These are phyloP conservation scores for Alviniconcha marisindica DNA, from an alignment of 1,140 invertebrate species.

Conservation along the genomic window DNA sequence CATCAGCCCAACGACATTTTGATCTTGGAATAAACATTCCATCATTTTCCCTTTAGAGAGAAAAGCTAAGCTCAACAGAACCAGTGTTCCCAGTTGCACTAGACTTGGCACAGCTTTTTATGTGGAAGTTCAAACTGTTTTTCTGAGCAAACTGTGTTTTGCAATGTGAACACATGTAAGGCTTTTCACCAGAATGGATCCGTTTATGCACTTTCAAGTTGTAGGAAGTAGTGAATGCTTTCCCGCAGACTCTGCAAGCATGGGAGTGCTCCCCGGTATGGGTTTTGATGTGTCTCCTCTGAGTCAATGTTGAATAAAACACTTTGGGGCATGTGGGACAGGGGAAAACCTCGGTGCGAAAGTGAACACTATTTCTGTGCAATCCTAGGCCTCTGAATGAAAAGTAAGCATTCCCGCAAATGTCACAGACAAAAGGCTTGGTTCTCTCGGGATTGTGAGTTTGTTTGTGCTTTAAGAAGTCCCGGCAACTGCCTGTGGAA, in stretches of 20 bases:
- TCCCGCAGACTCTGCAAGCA: not conserved
- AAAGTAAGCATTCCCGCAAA: not conserved
- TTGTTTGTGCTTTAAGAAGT: not conserved
- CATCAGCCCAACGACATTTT: too few relatives aligned
- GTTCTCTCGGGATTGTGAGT: not conserved
- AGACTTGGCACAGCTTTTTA: conserved; percentile 9
- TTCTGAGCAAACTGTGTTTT: conserved; percentile 11
- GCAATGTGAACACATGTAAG: conserved; percentile 63
- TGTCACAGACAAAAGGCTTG: not conserved
- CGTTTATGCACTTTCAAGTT: conserved; percentile 58
- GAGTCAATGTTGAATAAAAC: not conserved
- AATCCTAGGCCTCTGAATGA: not conserved
- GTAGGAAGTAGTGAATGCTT: conserved; percentile 20
- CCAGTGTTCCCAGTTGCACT: too few relatives aligned
- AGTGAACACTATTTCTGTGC: not conserved
- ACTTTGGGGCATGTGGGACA: not conserved
- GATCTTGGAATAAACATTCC: too few relatives aligned
- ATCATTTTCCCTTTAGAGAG: too few relatives aligned
- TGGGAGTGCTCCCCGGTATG: not conserved
- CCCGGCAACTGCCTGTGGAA: not conserved
- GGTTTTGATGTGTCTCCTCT: not conserved
- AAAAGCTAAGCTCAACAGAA: too few relatives aligned
- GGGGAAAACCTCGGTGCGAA: not conserved
- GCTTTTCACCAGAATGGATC: conserved; percentile 70
- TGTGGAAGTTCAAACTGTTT: conserved; percentile 30